These are phyloP conservation scores for Xenotilapia leptura DNA, from an alignment of 2,113 vertebrate species.

Conservation along the genomic window DNA sequence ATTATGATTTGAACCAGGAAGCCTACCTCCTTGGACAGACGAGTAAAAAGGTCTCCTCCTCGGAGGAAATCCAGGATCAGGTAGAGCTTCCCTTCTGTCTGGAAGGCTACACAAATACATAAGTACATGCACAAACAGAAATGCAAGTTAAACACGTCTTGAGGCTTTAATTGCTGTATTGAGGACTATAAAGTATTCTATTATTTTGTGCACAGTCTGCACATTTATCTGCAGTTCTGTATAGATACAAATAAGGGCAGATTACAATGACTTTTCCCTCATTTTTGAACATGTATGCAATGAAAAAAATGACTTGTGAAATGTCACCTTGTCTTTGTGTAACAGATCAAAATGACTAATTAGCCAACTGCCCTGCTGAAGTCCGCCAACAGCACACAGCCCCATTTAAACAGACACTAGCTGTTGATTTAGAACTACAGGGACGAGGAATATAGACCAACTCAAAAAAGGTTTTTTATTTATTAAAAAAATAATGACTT, in stretches of 20 bases:
- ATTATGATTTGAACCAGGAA: not conserved
- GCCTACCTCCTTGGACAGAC: slow-evolving; percentile 89
- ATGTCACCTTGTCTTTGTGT: not conserved
- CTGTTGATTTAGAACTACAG: not conserved
- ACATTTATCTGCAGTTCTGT: not conserved
- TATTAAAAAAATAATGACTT: not conserved
- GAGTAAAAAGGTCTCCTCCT: slow-evolving; percentile 94
- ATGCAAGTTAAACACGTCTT: not conserved
- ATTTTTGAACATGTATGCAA: not conserved
- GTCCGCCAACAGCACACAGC: not conserved
- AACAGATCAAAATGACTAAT: not conserved
- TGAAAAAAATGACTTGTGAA: not conserved
- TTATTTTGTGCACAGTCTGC: not conserved
- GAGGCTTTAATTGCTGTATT: not conserved
- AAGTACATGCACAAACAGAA: not conserved
- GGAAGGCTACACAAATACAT: slow-evolving; percentile 81
- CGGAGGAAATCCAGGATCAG: slow-evolving; percentile 95
- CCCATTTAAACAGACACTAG: not conserved
- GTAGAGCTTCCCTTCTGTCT: slow-evolving; percentile 96
- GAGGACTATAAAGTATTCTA: not conserved
- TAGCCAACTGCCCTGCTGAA: not conserved
- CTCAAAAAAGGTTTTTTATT: not conserved
- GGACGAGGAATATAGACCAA: not conserved
- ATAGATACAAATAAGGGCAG: not conserved
- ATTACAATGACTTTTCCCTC: not conserved